phyloP scores from a whole-genome alignment of 2,797 vertebrate species.

The Myotis findleyi region DNA sequence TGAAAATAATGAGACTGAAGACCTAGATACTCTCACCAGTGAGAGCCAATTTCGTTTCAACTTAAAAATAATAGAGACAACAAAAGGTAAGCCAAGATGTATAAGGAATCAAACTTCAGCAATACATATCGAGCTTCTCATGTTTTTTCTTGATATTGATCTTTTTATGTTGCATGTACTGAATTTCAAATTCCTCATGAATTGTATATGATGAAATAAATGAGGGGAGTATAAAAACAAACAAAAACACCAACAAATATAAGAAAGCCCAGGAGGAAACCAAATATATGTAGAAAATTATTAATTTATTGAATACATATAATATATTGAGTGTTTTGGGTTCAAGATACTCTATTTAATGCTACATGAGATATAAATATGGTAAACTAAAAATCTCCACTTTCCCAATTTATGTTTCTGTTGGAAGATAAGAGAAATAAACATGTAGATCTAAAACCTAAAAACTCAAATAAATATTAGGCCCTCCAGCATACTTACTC shows the following conservation, averaged over 20 bases:
- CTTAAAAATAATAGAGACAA: background rate
- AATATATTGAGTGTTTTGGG: background rate
- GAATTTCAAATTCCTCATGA: background rate
- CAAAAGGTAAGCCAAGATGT: background rate
- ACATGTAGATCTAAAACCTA: background rate
- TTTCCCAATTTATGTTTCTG: background rate
- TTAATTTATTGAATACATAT: background rate
- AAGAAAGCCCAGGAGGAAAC: background rate
- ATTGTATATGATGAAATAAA: background rate
- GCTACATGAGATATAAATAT: background rate
- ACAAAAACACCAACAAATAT: background rate
- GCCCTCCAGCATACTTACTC: background rate
- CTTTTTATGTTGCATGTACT: background rate
- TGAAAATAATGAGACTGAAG: background rate
- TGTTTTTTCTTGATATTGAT: background rate
- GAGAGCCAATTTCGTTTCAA: background rate
- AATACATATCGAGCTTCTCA: background rate
- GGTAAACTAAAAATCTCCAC: background rate
- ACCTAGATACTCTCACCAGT: background rate
- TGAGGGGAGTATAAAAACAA: background rate
- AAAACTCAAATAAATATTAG: slow-evolving; percentile 36
- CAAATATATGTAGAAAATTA: background rate
- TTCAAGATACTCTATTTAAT: background rate
- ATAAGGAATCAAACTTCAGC: background rate
- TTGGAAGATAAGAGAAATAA: background rate